Base-by-base conservation (phyloP, 2,888 invertebrate genomes). In the Nomada goodeniana region DNA sequence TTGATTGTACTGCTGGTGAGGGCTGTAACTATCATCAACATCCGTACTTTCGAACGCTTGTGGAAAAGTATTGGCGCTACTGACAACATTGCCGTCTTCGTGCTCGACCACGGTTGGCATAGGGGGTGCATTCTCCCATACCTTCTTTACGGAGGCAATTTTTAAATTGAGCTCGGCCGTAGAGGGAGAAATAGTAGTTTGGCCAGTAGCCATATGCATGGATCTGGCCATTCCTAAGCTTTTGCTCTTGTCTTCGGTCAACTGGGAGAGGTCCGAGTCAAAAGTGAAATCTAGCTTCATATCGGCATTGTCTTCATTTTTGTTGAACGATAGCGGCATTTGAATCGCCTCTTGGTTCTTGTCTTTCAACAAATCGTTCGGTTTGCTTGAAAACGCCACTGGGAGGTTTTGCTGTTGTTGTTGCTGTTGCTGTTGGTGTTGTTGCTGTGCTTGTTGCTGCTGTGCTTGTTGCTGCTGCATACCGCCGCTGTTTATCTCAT, bases 241-340 rank as follows among this genome's bases (percentile, higher is more conserved):
- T 87, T 95, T 95, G 53, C 94, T 94, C 91, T 97, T 97, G 86
- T 97, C 97, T 72, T 97, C 97, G 2, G 97, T 96, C 61, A 97
- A 94, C 92, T 96, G 96, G 20, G 96, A 96, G 69, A 98, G 95
- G 89, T 97, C 97, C 23, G 97, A 96, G 91, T 98, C 98, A 93
- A 98, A 98, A 23, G 96, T 96, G 93, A 98, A 98, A 93, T 98
- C 98, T 75, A 98, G 94, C 94, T 98, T 98, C 96, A 98, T 97
- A 91, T 98, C 98, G 42, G 96, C 96, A 36, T 96, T 96, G 91
- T 98, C 97, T 92, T 98, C 97, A 77, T 95, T 94, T 83, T 94
- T 94, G 88, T 96, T 96, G 90, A 97, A 97, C 0, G 96, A 95
- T 92, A 97, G 95, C n/a, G 96, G 96, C 91, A 97, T 94, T 79